Evolutionary conservation across 1,140 invertebrate species (phyloP), one percentile per base, ranked within the genome.

Genomic region (Drosophila nigrodunni): DNA sequence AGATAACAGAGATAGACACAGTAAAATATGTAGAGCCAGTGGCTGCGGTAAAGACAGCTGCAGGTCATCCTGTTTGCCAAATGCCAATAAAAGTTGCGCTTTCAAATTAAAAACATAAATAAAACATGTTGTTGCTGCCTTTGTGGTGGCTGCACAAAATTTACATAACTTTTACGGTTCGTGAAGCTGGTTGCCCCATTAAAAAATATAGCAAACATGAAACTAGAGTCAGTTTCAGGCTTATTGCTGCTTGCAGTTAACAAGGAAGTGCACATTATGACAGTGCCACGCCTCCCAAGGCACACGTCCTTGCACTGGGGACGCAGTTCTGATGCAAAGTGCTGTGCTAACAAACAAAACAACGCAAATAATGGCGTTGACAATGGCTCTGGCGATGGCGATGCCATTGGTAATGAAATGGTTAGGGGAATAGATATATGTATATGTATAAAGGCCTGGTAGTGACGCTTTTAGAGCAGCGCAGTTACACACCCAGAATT

Each of bases 91-190:
- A 83, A 85, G 34, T 74, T 80, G 49, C 52, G 18, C 62, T 77
- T 74, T 77, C 59, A 70, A 77, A 83, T 77, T 69, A 77, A 73
- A 64, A 68, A 34, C 74, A 72, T 86, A 78, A 85, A 86, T 85
- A 86, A 81, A 80, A 86, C 74, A 74, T 69, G 46, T 52, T 65
- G 60, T 55, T 47, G 25, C 41, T 69, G 15, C 13, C 59, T 64
- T 30, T 37, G 34, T n/a, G 55, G 50, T 37, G 21, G 41, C 47
- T 39, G 71, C 61, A 43, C 11, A 47, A 58, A 65, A 80, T 72
- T 78, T 66, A 35, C 72, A 57, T 67, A 68, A 39, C 52, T 39
- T 18, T 57, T 50, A 18, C 41, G 41, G 37, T 69, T 41, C 25
- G 10, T 41, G 3, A 2, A n/a, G 2, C 25, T 34, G n/a, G 41